phyloP scores from a whole-genome alignment of 2,888 invertebrate genomes.

The Yponomeuta plumbellus region DNA sequence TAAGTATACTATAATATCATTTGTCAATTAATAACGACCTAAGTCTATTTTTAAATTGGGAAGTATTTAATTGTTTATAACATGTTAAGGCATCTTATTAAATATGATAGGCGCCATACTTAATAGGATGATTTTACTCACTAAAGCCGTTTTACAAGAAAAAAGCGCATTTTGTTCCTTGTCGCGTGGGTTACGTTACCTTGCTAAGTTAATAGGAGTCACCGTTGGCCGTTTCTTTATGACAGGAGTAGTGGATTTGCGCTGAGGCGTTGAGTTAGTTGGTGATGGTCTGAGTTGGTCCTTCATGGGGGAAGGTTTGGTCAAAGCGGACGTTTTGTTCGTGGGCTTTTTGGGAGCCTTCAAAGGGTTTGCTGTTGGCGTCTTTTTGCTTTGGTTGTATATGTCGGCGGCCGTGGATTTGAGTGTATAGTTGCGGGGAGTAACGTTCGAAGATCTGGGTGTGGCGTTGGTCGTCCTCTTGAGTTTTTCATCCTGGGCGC shows the following conservation, averaged over 20 bases:
- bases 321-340: conserved; percentile 27
- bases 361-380: conserved; percentile 26
- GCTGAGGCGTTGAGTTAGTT: too few species aligned
- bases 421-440: conserved; percentile 46
- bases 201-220: too few species aligned
- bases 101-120: too few species aligned
- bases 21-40: too few species aligned
- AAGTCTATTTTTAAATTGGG: too few species aligned
- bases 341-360: conserved; percentile 44
- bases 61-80: too few species aligned
- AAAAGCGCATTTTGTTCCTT: too few species aligned
- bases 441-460: conserved; percentile 29
- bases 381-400: conserved; percentile 48
- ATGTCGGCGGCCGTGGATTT: conserved; percentile 54
- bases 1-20: too few species aligned
- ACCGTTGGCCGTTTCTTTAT: neutral
- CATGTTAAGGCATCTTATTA: too few species aligned
- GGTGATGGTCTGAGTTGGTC: conserved; percentile 32
- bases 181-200: too few species aligned
- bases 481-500: conserved; percentile 41
- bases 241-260: neutral
- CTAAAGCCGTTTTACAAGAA: too few species aligned
- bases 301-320: conserved; percentile 49
- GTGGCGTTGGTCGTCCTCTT: conserved; percentile 35
- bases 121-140: too few species aligned